Conservation (phyloP, 1,140 invertebrate genomes). For the Philotrypesis tridentata region DNA sequence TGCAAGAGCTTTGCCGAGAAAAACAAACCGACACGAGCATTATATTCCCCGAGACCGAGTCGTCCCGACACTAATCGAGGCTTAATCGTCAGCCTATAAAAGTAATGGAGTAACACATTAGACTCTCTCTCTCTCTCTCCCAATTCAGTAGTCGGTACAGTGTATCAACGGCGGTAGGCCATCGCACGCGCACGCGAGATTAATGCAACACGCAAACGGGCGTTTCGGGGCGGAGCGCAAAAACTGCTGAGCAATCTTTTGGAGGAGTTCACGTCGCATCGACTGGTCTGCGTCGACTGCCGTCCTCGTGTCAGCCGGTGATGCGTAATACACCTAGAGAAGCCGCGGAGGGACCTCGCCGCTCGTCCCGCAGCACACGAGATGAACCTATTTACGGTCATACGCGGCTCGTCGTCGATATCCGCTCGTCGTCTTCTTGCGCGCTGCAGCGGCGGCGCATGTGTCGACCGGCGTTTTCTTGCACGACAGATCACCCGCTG, state of each 20-base stretch:
- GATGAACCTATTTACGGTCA: constrained; percentile 13
- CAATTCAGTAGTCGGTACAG: constrained; percentile 12
- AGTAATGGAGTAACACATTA: constrained; percentile 47
- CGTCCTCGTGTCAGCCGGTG: neutral
- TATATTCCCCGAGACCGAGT: no score
- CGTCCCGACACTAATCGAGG: no score
- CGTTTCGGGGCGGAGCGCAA: constrained; percentile 68
- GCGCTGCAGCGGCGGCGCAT: neutral
- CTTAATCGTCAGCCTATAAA: neutral
- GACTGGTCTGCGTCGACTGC: no score
- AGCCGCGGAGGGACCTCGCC: neutral
- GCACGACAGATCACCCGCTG: neutral
- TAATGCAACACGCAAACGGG: constrained; percentile 53
- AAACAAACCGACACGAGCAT: no score
- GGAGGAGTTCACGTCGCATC: constrained; percentile 54
- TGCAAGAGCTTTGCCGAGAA: no score
- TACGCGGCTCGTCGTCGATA: neutral
- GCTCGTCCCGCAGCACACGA: no score
- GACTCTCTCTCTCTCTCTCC: no score
- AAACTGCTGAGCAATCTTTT: constrained; percentile 69
- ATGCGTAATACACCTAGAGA: neutral
- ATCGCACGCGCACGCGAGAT: constrained; percentile 48
- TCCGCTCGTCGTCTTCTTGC: neutral
- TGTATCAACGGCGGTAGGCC: constrained; percentile 41
- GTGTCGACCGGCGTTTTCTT: constrained; percentile 33